Conservation (phyloP, 2,113 vertebrate species). For the Bujurquina vittata region DNA sequence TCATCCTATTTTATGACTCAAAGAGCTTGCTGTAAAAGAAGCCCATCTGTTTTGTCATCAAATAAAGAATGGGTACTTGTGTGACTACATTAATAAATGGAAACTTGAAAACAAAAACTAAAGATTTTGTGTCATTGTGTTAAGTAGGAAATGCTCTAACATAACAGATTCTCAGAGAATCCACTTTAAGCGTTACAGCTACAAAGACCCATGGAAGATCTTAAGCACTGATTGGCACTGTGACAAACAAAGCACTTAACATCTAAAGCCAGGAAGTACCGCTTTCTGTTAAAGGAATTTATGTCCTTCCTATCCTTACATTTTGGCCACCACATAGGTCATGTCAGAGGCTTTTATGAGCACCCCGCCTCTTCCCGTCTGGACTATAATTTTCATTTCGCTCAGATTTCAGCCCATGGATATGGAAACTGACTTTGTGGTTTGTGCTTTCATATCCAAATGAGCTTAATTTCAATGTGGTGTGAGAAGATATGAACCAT, state of each 20-base stretch:
- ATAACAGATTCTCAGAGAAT: not conserved
- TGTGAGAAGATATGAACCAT: conserved; percentile 43
- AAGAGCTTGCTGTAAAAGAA: not conserved
- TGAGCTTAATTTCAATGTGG: conserved; percentile 56
- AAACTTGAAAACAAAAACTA: not conserved
- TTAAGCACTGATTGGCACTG: not conserved
- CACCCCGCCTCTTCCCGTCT: not conserved
- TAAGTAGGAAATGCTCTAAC: not conserved
- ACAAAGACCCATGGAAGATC: not conserved
- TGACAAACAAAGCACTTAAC: not conserved
- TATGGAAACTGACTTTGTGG: conserved; percentile 34
- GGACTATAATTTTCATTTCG: conserved; percentile 28
- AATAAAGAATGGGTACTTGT: not conserved
- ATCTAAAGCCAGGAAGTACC: not conserved
- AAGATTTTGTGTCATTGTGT: conserved; percentile 2
- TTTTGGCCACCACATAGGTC: conserved; percentile 3
- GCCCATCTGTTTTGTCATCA: conserved; percentile 4
- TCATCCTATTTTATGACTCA: not conserved
- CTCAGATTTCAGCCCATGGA: conserved; percentile 31
- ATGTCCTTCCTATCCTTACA: conserved; percentile 6
- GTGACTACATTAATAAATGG: conserved; percentile 7
- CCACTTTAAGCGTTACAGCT: not conserved
- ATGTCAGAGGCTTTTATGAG: conserved; percentile 31
- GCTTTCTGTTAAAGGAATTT: not conserved
- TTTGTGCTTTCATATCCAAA: conserved; percentile 46